phyloP scores from a whole-genome alignment of 2,113 vertebrate genomes.

The Crotalus tigris region DNA sequence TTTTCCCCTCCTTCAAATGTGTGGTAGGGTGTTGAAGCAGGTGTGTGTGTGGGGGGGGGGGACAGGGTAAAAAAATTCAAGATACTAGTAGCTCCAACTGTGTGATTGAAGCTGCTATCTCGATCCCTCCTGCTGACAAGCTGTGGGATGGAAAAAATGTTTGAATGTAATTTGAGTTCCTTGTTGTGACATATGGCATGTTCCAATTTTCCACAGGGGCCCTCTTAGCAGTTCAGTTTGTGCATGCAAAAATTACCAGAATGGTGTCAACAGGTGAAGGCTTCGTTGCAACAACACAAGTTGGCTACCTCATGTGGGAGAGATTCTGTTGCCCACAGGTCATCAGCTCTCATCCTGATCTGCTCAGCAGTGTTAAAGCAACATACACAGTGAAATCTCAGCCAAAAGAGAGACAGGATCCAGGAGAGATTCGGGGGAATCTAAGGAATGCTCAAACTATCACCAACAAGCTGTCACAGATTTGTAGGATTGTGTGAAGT shows the following conservation, averaged over 20 bases:
- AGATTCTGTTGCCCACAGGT: constrained; percentile 66
- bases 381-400: constrained; percentile 67
- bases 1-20: neutral
- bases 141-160: neutral
- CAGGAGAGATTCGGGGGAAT: neutral
- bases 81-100: neutral
- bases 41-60: neutral
- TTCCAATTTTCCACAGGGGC: constrained; percentile 56
- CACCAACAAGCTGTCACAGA: constrained; percentile 1
- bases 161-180: neutral
- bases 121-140: neutral
- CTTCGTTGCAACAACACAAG: constrained; percentile 69
- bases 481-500: neutral
- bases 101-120: neutral
- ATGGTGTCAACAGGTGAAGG: constrained; percentile 68
- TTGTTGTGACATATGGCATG: neutral
- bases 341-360: constrained; percentile 55
- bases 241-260: constrained; percentile 66
- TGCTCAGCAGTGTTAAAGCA: constrained; percentile 67
- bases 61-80: neutral
- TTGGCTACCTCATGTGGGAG: constrained; percentile 65
- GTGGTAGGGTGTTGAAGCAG: neutral
- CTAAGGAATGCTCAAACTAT: neutral
- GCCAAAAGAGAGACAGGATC: constrained; percentile 5
- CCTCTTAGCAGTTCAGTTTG: constrained; percentile 71